Conservation (phyloP, 2,888 invertebrate species). For the Argyresthia goedartella region DNA sequence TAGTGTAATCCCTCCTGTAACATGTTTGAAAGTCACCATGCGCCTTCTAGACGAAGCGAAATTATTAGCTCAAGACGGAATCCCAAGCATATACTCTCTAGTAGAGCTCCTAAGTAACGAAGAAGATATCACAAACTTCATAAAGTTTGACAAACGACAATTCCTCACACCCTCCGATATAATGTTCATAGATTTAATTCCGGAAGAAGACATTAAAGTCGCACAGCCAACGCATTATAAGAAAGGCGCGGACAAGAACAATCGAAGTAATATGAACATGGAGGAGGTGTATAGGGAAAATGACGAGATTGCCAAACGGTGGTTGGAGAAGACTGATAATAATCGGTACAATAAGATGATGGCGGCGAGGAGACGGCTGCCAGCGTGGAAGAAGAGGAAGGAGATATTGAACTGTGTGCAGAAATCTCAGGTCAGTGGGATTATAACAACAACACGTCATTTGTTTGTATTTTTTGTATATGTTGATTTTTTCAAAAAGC, state of each 20-base stretch:
- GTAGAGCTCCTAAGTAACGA: constrained; percentile 79
- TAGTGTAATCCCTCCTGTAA: constrained; percentile 71
- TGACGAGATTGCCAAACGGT: constrained; percentile 72
- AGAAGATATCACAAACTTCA: constrained; percentile 72
- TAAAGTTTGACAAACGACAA: constrained; percentile 64
- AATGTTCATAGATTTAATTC: constrained; percentile 72
- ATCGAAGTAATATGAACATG: constrained; percentile 56
- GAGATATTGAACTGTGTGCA: constrained; percentile 77
- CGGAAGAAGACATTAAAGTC: constrained; percentile 30
- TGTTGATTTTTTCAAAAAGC: no score
- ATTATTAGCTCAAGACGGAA: constrained; percentile 74
- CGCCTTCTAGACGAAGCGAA: constrained; percentile 78
- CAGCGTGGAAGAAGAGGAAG: constrained; percentile 79
- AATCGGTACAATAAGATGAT: constrained; percentile 77
- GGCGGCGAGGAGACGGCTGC: constrained; percentile 72
- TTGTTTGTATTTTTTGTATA: no score
- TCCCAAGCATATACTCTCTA: constrained; percentile 79
- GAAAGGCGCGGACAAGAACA: constrained; percentile 70
- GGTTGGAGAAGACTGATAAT: constrained; percentile 71
- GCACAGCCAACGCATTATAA: constrained; percentile 74
- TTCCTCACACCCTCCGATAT: constrained; percentile 69
- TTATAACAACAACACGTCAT: no score
- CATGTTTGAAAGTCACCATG: constrained; percentile 75
- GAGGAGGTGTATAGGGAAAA: constrained; percentile 73
- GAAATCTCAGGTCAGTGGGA: constrained; percentile 63